Conservation (phyloP, 2,888 invertebrate genomes). For the Dynastes hyllus region DNA sequence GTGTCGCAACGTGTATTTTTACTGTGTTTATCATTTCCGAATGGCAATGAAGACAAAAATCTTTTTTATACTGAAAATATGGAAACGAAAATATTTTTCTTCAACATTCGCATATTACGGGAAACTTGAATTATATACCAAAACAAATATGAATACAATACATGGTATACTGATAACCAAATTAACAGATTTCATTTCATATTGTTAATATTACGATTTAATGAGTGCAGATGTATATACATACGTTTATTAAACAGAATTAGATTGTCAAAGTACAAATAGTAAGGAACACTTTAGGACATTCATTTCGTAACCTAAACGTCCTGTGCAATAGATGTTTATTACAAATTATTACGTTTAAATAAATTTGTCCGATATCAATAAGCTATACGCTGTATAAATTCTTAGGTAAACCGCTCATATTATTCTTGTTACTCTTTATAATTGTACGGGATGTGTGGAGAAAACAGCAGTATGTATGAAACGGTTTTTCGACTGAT, state of each 20-base stretch:
- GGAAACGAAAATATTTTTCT: not conserved
- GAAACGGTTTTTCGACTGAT: conserved; percentile 36
- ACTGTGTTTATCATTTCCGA: conserved; percentile 1
- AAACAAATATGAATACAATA: not conserved
- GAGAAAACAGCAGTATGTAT: conserved; percentile 21
- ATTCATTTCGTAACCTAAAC: conserved; percentile 32
- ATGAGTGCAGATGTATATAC: conserved; percentile 2
- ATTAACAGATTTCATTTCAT: not conserved
- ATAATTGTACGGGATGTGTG: conserved; percentile 17
- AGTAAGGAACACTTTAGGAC: conserved; percentile 26
- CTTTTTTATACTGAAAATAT: conserved; percentile 24
- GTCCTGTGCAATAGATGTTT: conserved; percentile 38
- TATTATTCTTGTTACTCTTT: conserved; percentile 22
- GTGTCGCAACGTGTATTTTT: not conserved
- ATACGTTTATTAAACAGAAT: conserved; percentile 15
- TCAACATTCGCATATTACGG: not conserved
- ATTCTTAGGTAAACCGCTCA: conserved; percentile 33
- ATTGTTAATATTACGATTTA: conserved; percentile 6
- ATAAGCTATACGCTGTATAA: conserved; percentile 29
- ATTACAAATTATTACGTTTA: not conserved
- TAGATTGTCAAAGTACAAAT: conserved; percentile 41
- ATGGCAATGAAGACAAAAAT: not conserved
- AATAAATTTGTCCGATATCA: conserved; percentile 24
- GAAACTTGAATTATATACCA: not conserved
- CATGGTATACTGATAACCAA: conserved; percentile 2